Conservation (phyloP, 2,888 invertebrate species). For the Cataglyphis altisquamis region DNA sequence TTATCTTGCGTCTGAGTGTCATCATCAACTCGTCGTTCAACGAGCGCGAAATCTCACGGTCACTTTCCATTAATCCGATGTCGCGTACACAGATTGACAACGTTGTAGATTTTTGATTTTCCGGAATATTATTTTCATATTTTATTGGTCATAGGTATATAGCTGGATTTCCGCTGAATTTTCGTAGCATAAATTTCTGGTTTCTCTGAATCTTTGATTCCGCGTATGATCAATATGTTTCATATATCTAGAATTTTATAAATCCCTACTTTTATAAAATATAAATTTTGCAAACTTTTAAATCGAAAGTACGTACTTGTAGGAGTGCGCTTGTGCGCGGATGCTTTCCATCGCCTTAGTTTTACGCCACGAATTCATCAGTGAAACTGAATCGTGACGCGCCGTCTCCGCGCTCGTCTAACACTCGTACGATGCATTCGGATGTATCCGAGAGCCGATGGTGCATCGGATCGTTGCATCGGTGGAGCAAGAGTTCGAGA, state of each 20-base stretch:
- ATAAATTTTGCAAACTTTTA: background rate
- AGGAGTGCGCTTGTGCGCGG: slow-evolving; percentile 33
- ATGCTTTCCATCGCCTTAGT: slow-evolving; percentile 67
- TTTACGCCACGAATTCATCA: slow-evolving; percentile 45
- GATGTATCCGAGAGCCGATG: slow-evolving; percentile 4
- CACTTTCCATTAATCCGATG: slow-evolving; percentile 54
- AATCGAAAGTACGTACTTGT: background rate
- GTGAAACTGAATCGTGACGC: slow-evolving; percentile 78
- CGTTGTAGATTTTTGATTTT: background rate
- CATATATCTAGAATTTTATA: background rate
- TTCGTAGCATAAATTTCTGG: background rate
- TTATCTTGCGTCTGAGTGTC: slow-evolving; percentile 11
- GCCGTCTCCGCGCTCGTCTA: background rate
- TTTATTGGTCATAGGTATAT: background rate
- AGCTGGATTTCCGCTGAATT: background rate
- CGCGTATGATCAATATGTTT: background rate
- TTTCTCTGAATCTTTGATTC: background rate
- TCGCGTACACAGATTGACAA: slow-evolving; percentile 8
- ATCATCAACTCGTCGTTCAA: slow-evolving; percentile 21
- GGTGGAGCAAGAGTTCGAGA: slow-evolving; percentile 75
- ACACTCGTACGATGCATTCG: slow-evolving; percentile 25
- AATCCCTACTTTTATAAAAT: background rate
- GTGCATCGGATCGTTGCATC: slow-evolving; percentile 25
- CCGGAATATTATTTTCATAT: background rate
- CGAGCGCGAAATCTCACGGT: slow-evolving; percentile 51